Base-by-base conservation (phyloP, 2,888 invertebrate species). In the Xanthorhoe spadicearia region DNA sequence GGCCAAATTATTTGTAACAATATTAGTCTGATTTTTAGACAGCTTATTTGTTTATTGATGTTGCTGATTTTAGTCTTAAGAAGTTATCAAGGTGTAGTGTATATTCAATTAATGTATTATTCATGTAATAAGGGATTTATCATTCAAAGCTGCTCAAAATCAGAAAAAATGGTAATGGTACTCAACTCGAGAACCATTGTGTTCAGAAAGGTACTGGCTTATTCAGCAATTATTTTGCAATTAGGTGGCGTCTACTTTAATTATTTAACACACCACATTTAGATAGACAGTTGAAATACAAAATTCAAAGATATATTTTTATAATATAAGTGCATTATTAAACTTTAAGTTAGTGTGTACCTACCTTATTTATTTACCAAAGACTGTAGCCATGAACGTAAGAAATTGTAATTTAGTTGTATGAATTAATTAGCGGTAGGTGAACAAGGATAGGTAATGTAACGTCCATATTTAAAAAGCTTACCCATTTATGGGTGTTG, bases 11-110 rank as follows among this genome's bases (percentile, higher is more conserved):
- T 62, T 38, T 55, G 50, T 55, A 62, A 56, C 61, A 35, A 57
- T 52, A 46, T 52, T 63, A 53, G 57, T 64, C 63, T 58, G 63
- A 58, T 58, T 53, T 63, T 58, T 58, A 28, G 48, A 57, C 48
- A 59, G 46, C 50, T 51, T 48, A 28, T 38, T 55, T 32, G 54
- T 54, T 49, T 50, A 38, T 17, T 17, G 23, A 54, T 48, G 17
- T 15, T 60, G 43, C 58, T 58, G 6, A 43, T 59, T 13, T 50
- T 59, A 59, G 51, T 19, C 9, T 15, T 59, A 51, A 50, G 43
- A 17, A 54, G 54, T 9, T 54, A 17, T n/a, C 13, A 28, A 28
- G 5, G 28, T 28, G 28, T 32, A 32, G 38, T 43, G 13, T 5
- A 13, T 43, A 13, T 13, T 43, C 9, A 43, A 43, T 43, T 43